These are phyloP conservation scores for Sphaerodactylus townsendi DNA, from an alignment of 2,113 vertebrate species.

Conservation along the genomic window DNA sequence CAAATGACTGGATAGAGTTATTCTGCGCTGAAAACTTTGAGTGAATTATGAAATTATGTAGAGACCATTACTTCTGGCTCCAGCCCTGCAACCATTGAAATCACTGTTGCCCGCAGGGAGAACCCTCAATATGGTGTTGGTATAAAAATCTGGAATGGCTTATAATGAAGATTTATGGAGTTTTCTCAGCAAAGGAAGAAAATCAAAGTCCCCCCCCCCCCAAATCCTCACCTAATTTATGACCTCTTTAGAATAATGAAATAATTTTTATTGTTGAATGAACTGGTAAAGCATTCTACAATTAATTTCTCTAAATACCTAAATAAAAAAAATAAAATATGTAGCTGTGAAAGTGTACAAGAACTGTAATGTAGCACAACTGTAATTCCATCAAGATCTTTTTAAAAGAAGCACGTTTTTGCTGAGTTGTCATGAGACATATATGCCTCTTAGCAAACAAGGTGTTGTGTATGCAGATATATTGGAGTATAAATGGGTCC, in stretches of 20 bases:
- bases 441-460: too few relatives aligned
- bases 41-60: background rate
- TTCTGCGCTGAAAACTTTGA: background rate
- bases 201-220: background rate
- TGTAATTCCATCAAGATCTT: too few relatives aligned
- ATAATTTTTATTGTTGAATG: rapidly evolving
- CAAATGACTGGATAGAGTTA: background rate
- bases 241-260: background rate
- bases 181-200: background rate
- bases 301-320: background rate
- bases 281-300: background rate
- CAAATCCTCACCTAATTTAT: too few relatives aligned
- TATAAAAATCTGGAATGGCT: background rate
- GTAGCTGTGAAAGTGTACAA: too few relatives aligned
- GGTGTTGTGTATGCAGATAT: too few relatives aligned
- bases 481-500: too few relatives aligned
- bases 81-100: background rate
- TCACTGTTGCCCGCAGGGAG: background rate
- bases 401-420: too few relatives aligned
- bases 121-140: too few relatives aligned
- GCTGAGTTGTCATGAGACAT: too few relatives aligned
- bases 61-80: background rate
- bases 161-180: background rate
- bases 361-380: too few relatives aligned
- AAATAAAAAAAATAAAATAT: too few relatives aligned